Percentiles rank a stretch among this genome's conserved stretches.
phyloP scores from a whole-genome alignment of 2,113 vertebrate species.

The Phylloscopus trochilus region DNA sequence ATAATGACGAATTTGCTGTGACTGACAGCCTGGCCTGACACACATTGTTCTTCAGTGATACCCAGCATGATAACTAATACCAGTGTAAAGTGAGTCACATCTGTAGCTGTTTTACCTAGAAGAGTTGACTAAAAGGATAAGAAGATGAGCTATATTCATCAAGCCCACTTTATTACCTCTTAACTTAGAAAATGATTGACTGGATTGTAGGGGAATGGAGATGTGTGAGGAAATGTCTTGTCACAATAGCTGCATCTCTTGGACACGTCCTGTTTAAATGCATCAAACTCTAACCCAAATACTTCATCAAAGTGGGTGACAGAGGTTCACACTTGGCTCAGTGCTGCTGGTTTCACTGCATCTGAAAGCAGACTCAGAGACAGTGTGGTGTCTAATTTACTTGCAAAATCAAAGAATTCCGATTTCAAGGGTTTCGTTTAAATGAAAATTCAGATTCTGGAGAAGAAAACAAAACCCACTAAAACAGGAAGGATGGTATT shows the following conservation, averaged over 20 bases:
- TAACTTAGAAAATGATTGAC: neutral
- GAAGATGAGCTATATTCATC: neutral
- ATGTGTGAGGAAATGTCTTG: neutral
- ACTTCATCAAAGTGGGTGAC: neutral
- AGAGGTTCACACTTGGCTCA: neutral
- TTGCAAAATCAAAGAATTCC: constrained; percentile 61
- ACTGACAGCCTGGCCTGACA: neutral
- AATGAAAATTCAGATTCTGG: constrained; percentile 65
- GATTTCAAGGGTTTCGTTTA: constrained; percentile 58
- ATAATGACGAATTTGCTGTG: neutral
- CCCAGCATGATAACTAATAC: neutral
- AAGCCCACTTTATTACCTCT: neutral
- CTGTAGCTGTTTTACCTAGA: neutral
- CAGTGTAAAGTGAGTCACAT: neutral
- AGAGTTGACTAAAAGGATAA: neutral
- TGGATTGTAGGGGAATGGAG: neutral
- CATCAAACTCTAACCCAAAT: constrained; percentile 19
- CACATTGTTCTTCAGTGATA: neutral
- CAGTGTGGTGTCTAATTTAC: constrained; percentile 37
- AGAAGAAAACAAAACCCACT: constrained; percentile 68
- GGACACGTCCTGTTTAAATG: neutral
- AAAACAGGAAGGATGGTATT: constrained; percentile 64
- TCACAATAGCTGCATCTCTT: neutral
- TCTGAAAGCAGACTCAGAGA: constrained; percentile 55
- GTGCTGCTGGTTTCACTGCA: constrained; percentile 34